Percentiles rank a stretch among this genome's conserved stretches.
Evolutionary conservation across 1,140 invertebrate genomes (phyloP).

Genomic region (Drosophila virilis): DNA sequence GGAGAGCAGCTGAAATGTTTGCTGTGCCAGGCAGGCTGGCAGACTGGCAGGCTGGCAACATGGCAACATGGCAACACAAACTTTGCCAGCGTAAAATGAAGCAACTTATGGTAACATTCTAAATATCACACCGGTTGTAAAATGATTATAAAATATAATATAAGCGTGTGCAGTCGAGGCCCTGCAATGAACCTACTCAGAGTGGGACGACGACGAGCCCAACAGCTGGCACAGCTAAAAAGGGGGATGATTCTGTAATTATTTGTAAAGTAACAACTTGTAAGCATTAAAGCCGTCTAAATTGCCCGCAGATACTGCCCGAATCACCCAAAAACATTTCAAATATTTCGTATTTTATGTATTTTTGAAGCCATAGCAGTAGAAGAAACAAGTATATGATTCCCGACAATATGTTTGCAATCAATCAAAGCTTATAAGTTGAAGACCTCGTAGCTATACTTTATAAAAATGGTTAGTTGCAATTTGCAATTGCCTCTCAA

Average conservation of each 20-base stretch:
- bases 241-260: background rate
- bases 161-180: slow-evolving; percentile 13
- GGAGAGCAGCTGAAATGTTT: slow-evolving; percentile 44
- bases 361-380: too few relatives aligned
- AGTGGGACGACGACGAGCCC: background rate
- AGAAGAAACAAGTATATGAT: too few relatives aligned
- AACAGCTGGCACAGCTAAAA: slow-evolving; percentile 1
- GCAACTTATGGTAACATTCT: slow-evolving; percentile 69
- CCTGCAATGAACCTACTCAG: slow-evolving; percentile 31
- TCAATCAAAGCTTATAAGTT: too few relatives aligned
- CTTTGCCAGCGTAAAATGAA: slow-evolving; percentile 57
- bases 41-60: slow-evolving; percentile 9
- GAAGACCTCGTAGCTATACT: too few relatives aligned
- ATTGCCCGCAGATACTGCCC: too few relatives aligned
- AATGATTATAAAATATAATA: slow-evolving; percentile 81
- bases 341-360: too few relatives aligned
- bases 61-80: slow-evolving; percentile 35
- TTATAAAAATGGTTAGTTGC: too few relatives aligned
- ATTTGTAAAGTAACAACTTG: background rate
- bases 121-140: slow-evolving; percentile 77
- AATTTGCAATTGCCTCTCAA: too few relatives aligned
- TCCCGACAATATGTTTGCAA: too few relatives aligned
- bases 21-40: slow-evolving; percentile 18
- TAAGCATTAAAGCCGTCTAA: background rate
- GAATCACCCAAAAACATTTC: too few relatives aligned